Conservation (phyloP, 2,113 vertebrate species). For the Macrotis lagotis region DNA sequence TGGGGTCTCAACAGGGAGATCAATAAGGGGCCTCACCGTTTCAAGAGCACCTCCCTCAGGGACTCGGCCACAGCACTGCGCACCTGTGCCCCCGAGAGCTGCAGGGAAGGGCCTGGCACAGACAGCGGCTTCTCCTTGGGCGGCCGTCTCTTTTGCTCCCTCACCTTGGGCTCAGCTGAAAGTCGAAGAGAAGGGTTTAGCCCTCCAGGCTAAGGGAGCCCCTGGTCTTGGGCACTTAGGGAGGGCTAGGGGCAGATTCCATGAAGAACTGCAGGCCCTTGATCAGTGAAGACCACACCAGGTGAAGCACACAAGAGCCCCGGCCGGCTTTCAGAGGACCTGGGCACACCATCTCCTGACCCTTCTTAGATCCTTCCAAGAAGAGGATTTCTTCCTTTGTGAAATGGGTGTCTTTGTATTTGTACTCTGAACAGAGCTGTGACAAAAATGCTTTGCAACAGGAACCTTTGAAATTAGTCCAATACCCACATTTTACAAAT, state of each 20-base stretch:
- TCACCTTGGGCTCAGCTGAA: background rate
- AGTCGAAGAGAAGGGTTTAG: background rate
- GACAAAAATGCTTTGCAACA: background rate
- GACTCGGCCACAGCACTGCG: constrained; percentile 53
- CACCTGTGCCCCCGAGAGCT: background rate
- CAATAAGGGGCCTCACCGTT: constrained; percentile 54
- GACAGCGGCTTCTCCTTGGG: background rate
- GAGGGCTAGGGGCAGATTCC: background rate
- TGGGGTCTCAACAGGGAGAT: too few species aligned
- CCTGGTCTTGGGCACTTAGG: background rate
- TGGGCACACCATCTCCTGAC: background rate
- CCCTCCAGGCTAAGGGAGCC: background rate
- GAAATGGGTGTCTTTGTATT: too few species aligned
- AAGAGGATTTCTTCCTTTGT: too few species aligned
- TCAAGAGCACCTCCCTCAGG: constrained; percentile 56
- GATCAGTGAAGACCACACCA: fast-evolving
- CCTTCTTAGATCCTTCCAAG: too few species aligned
- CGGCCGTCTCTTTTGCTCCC: background rate
- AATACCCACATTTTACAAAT: background rate
- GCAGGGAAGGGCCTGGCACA: fast-evolving
- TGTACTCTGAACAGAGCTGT: background rate
- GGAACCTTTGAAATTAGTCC: background rate
- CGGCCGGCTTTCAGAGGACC: fast-evolving
- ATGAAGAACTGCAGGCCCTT: background rate
- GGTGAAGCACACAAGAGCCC: background rate